phyloP scores from a whole-genome alignment of 2,888 invertebrate species.

The Acanthacorydalis orientalis region DNA sequence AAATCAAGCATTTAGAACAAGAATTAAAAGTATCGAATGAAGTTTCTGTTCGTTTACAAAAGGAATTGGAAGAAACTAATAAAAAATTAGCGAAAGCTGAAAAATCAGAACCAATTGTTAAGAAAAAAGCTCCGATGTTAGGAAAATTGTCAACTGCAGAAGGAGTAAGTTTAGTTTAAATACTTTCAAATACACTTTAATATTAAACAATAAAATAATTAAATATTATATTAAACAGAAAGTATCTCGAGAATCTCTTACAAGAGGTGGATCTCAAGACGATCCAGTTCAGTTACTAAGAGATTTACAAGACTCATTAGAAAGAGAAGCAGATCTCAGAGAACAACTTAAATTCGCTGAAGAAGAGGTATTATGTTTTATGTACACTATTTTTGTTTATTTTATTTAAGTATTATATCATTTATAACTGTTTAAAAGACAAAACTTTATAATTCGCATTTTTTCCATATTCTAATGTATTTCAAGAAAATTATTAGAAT shows the following conservation, averaged over 20 bases:
- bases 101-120: slow-evolving; percentile 24
- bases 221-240: slow-evolving; percentile 28
- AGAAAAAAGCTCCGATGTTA: slow-evolving; percentile 40
- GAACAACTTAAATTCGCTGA: slow-evolving; percentile 87
- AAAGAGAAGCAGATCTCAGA: slow-evolving; percentile 81
- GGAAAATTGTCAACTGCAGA: slow-evolving; percentile 41
- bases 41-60: slow-evolving; percentile 47
- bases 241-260: slow-evolving; percentile 55
- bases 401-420: no score
- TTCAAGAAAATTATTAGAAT: no score
- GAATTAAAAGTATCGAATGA: slow-evolving; percentile 71
- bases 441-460: no score
- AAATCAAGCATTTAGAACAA: slow-evolving; percentile 67
- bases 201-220: background rate
- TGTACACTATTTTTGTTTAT: no score
- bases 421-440: no score
- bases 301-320: slow-evolving; percentile 80
- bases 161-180: slow-evolving; percentile 25
- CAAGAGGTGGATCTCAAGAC: slow-evolving; percentile 63
- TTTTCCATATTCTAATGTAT: no score
- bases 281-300: slow-evolving; percentile 66
- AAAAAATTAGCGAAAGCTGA: slow-evolving; percentile 31
- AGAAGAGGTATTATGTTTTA: slow-evolving; percentile 50
- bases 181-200: slow-evolving; percentile 6
- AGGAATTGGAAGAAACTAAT: slow-evolving; percentile 50